phyloP scores from a whole-genome alignment of 2,888 invertebrate genomes.

The Drosophila ustulata region DNA sequence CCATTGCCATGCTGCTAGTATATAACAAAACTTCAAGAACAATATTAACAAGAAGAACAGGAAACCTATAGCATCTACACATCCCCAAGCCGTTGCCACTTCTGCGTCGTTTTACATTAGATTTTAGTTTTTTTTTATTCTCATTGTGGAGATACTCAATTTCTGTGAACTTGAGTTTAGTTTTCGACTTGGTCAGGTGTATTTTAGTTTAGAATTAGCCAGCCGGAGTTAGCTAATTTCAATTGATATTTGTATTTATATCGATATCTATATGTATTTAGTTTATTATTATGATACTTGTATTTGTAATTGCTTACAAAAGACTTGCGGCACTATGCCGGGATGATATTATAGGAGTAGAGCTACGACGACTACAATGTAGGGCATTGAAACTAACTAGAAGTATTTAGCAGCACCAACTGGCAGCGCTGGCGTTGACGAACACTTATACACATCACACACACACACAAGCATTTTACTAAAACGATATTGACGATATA shows the following conservation, averaged over 20 bases:
- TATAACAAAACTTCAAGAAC: conserved; percentile 26
- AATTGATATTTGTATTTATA: conserved; percentile 36
- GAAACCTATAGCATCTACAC: conserved; percentile 5
- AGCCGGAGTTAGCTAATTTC: conserved; percentile 70
- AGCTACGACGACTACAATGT: conserved; percentile 13
- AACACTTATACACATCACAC: conserved; percentile 33
- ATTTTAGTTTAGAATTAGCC: conserved; percentile 66
- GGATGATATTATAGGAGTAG: conserved; percentile 53
- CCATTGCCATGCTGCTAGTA: conserved; percentile 70
- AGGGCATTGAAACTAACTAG: conserved; percentile 43
- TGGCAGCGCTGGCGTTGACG: conserved; percentile 79
- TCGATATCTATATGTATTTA: conserved; percentile 52
- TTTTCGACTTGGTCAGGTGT: conserved; percentile 7
- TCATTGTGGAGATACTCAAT: conserved; percentile 31
- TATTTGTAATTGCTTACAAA: conserved; percentile 74
- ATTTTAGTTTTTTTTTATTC: neutral
- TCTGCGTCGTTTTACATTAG: conserved; percentile 15
- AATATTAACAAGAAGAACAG: conserved; percentile 4
- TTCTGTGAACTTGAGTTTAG: conserved; percentile 65
- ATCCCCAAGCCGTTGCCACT: conserved; percentile 17
- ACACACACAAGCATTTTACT: conserved; percentile 16
- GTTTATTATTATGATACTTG: conserved; percentile 46
- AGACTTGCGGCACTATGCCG: conserved; percentile 72
- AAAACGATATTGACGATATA: conserved; percentile 54
- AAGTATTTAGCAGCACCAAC: conserved; percentile 66